These are phyloP conservation scores for Enhydra lutris DNA, from an alignment of 2,113 vertebrate genomes.

Conservation along the genomic window DNA sequence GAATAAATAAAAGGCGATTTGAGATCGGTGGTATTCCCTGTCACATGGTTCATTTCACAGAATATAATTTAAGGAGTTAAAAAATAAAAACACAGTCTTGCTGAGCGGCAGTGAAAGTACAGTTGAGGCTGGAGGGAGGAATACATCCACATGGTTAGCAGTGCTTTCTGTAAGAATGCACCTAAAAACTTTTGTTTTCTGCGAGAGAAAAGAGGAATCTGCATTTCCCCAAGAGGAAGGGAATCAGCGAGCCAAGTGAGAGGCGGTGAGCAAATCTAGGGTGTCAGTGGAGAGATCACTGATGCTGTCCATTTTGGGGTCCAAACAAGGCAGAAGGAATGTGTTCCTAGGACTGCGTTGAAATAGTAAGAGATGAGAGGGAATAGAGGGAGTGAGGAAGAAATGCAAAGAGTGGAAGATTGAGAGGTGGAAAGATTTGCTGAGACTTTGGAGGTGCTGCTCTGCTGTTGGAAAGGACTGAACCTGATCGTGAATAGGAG, in stretches of 20 bases:
- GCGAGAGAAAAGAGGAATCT: not conserved
- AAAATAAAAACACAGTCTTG: not conserved
- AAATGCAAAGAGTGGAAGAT: not conserved
- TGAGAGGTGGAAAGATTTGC: not conserved
- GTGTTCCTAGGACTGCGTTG: not conserved
- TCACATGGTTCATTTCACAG: not conserved
- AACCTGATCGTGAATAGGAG: not conserved
- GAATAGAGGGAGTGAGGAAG: not conserved
- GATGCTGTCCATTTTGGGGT: not conserved
- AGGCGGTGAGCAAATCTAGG: not conserved
- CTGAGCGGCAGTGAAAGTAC: not conserved
- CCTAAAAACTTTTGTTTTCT: not conserved
- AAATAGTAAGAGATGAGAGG: not conserved
- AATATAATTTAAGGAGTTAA: not conserved
- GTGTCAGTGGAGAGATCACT: not conserved
- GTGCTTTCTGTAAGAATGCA: not conserved
- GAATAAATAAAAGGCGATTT: not conserved
- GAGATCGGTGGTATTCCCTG: not conserved
- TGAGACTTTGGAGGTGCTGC: not conserved
- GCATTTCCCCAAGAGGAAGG: not conserved
- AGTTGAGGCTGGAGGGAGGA: not conserved
- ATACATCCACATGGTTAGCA: not conserved
- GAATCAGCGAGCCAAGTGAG: not conserved
- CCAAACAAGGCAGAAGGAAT: not conserved
- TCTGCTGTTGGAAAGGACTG: not conserved